Evolutionary conservation across 2,888 invertebrate species (phyloP).

Genomic region (Elysia crispata): DNA sequence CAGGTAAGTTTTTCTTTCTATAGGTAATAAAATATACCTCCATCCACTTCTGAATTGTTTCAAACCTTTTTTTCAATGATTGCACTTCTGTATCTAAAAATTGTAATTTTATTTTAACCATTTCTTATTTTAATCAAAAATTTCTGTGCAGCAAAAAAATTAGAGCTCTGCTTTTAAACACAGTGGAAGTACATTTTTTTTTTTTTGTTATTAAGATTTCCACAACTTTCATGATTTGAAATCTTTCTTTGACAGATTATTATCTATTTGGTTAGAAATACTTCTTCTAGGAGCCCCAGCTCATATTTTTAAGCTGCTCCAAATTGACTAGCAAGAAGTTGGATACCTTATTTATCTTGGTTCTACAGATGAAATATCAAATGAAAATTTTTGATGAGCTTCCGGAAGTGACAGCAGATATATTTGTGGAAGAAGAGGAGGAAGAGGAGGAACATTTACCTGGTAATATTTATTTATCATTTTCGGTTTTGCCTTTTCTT

Average conservation of each 20-base stretch:
- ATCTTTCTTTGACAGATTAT: too few species aligned
- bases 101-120: not conserved
- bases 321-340: too few species aligned
- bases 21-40: not conserved
- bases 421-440: constrained; percentile 54
- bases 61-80: not conserved
- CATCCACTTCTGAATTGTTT: not conserved
- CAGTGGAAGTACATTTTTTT: too few species aligned
- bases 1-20: constrained; percentile 50
- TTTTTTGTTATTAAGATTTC: too few species aligned
- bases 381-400: constrained; percentile 57
- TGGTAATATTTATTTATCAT: constrained; percentile 53
- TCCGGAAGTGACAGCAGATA: constrained; percentile 52
- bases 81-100: too few species aligned
- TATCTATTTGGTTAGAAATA: not conserved
- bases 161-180: too few species aligned
- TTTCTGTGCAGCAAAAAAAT: too few species aligned
- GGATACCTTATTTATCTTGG: too few species aligned
- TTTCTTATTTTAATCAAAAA: not conserved
- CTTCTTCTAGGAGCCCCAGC: too few species aligned
- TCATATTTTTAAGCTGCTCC: too few species aligned
- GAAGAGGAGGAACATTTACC: constrained; percentile 60
- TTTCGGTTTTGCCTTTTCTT: not conserved
- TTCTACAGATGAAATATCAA: constrained; percentile 52
- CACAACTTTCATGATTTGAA: not conserved